Percentiles rank a stretch among this genome's conserved stretches.
phyloP scores from a whole-genome alignment of 2,888 invertebrate species.

The Euclidia mi region DNA sequence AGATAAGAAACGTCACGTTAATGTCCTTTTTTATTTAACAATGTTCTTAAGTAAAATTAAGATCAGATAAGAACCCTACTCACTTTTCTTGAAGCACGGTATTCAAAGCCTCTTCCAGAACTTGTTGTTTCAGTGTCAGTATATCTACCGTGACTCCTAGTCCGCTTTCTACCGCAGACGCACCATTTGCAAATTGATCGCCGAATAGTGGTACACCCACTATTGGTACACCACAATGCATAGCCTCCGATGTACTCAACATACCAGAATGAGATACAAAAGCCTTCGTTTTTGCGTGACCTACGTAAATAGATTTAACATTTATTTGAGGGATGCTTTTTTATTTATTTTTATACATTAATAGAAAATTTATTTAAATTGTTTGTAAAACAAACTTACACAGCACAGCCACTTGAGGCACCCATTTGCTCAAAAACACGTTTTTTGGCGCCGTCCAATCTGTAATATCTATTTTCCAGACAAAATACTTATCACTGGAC shows the following conservation, averaged over 20 bases:
- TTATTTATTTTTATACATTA: too few species aligned
- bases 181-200: constrained; percentile 86
- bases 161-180: constrained; percentile 77
- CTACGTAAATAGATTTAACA: constrained; percentile 63
- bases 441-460: constrained; percentile 90
- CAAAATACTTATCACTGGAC: constrained; percentile 87
- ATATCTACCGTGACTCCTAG: constrained; percentile 78
- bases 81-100: constrained; percentile 49
- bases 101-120: constrained; percentile 40
- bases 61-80: constrained; percentile 13
- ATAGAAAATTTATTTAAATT: too few species aligned
- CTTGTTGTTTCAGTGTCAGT: constrained; percentile 33
- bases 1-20: too few species aligned
- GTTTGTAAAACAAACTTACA: constrained; percentile 80
- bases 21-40: too few species aligned
- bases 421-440: constrained; percentile 91
- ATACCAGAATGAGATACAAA: constrained; percentile 88
- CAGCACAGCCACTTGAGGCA: constrained; percentile 93
- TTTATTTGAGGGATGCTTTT: too few species aligned
- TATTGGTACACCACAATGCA: constrained; percentile 75
- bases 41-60: too few species aligned
- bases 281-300: constrained; percentile 85
- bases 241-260: constrained; percentile 85
- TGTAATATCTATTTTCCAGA: constrained; percentile 93
- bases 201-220: constrained; percentile 88